A percentile compares a stretch with the other conserved stretches of the same genome.
phyloP scores from a whole-genome alignment of 53 echinoderm and acorn worm species.

The Apostichopus leukothele region DNA sequence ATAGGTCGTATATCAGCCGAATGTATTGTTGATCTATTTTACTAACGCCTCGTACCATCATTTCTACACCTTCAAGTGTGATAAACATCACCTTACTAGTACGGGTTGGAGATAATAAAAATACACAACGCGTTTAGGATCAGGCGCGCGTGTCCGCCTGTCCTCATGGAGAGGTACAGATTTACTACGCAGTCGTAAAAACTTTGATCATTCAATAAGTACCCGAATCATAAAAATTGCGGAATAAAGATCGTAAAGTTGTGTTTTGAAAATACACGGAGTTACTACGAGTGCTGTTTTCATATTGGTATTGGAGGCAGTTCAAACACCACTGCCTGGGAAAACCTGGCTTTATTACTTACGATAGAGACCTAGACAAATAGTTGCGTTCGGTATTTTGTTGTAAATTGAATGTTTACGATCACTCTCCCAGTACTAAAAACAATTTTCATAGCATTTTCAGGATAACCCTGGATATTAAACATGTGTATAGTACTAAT shows the following conservation, averaged over 20 bases:
- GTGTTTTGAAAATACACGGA: slow-evolving; percentile 44
- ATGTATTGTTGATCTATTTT: slow-evolving; percentile 31
- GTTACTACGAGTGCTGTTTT: slow-evolving; percentile 3
- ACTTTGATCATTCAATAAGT: slow-evolving; percentile 28
- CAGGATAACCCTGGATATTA: too few species aligned
- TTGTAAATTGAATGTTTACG: slow-evolving; percentile 7
- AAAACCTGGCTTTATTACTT: slow-evolving; percentile 1
- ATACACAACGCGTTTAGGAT: background rate
- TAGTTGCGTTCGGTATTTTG: slow-evolving; percentile 13
- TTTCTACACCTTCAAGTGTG: slow-evolving; percentile 34
- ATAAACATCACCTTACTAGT: slow-evolving; percentile 23
- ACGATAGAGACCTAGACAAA: background rate
- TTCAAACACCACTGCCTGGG: slow-evolving; percentile 23
- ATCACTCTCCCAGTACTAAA: background rate
- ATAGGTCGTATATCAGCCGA: slow-evolving; percentile 36
- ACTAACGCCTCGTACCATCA: slow-evolving; percentile 2
- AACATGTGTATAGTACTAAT: too few species aligned
- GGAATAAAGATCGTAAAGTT: slow-evolving; percentile 39
- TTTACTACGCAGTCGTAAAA: slow-evolving; percentile 35
- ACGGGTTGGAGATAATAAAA: slow-evolving; percentile 13
- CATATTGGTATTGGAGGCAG: slow-evolving; percentile 1
- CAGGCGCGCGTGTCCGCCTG: background rate
- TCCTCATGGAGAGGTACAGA: background rate
- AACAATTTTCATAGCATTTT: background rate
- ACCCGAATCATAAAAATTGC: slow-evolving; percentile 35